Evolutionary conservation across 2,888 invertebrate genomes (phyloP).

Genomic region (Eudemis profundana): DNA sequence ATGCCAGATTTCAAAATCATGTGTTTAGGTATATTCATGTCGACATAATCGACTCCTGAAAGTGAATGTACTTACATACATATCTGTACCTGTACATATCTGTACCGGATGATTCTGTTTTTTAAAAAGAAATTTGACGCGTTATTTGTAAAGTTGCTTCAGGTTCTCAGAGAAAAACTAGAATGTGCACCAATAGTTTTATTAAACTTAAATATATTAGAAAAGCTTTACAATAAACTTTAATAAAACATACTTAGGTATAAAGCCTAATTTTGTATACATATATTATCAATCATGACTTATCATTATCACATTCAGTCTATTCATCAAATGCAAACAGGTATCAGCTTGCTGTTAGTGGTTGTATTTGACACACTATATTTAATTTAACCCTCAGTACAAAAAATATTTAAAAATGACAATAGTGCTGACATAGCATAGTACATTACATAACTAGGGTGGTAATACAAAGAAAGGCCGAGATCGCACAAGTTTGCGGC

Average conservation of each 20-base stretch:
- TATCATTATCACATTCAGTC: constrained; percentile 13
- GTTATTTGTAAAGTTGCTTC: no score
- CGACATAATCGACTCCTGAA: no score
- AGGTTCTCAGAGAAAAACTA: not conserved
- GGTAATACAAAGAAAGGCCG: no score
- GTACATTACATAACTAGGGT: no score
- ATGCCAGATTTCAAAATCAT: no score
- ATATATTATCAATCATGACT: constrained; percentile 1
- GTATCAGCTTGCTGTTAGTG: not conserved
- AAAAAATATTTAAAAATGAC: not conserved
- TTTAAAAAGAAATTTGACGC: no score
- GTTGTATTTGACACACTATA: not conserved
- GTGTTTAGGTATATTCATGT: no score
- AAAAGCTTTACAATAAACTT: constrained; percentile 20
- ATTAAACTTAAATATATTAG: constrained; percentile 1
- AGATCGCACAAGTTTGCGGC: no score
- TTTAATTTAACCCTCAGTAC: not conserved
- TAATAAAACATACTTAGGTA: constrained; percentile 2
- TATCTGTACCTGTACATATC: no score
- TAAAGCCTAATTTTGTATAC: constrained; percentile 1
- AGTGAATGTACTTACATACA: no score
- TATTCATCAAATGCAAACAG: constrained; percentile 2
- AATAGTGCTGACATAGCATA: constrained; percentile 6
- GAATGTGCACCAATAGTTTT: constrained; percentile 6
- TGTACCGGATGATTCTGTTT: no score